Conservation (phyloP, 2,113 vertebrate genomes). For the Uropsilus gracilis region DNA sequence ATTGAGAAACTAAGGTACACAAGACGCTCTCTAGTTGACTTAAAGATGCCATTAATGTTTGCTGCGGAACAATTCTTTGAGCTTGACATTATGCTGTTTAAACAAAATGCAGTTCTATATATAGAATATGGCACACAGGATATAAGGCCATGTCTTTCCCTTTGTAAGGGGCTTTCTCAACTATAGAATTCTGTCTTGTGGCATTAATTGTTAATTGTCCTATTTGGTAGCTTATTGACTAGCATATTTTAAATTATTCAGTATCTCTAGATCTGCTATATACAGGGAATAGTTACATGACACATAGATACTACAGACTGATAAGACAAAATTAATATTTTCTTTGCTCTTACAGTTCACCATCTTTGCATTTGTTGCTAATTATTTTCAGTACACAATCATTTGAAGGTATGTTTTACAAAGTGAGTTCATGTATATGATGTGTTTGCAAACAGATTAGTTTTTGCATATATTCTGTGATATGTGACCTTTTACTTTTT, state of each 20-base stretch:
- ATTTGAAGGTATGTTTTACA: neutral
- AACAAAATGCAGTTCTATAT: neutral
- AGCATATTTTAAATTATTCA: slow-evolving; percentile 57
- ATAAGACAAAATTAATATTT: neutral
- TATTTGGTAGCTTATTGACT: slow-evolving; percentile 1
- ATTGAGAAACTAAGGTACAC: neutral
- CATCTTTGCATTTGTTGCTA: neutral
- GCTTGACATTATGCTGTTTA: neutral
- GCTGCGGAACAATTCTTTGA: neutral
- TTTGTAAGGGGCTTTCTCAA: neutral
- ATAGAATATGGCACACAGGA: neutral
- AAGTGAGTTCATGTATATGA: neutral
- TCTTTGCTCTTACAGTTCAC: neutral
- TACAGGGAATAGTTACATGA: neutral
- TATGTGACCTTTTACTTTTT: neutral
- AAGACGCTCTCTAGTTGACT: neutral
- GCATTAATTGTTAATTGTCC: slow-evolving; percentile 53
- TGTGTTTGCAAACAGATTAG: neutral
- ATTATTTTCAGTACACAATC: neutral
- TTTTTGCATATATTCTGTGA: neutral
- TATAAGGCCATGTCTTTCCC: neutral
- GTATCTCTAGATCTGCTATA: neutral
- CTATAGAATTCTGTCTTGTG: neutral
- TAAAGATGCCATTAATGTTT: neutral
- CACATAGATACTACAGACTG: neutral